These are phyloP conservation scores for Siderastrea siderea DNA, from an alignment of 92 coral and sea anemone species.

Conservation along the genomic window DNA sequence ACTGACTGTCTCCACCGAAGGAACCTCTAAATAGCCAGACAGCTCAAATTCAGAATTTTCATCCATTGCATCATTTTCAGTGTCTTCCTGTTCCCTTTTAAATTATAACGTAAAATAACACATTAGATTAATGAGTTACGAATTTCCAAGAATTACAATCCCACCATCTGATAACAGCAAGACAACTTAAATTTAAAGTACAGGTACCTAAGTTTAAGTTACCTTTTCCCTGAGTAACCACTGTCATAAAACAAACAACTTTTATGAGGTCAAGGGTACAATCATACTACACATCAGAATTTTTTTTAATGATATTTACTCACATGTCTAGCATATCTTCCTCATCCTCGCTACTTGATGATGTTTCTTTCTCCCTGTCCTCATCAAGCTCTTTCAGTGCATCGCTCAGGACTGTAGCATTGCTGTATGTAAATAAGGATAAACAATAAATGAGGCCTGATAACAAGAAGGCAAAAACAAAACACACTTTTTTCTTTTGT, in stretches of 20 bases:
- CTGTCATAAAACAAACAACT: too few relatives aligned
- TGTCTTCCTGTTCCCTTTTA: slow-evolving; percentile 18
- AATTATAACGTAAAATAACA: slow-evolving; percentile 6
- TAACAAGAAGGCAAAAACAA: too few relatives aligned
- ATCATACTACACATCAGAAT: neutral
- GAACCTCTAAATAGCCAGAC: slow-evolving; percentile 18
- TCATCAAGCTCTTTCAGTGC: slow-evolving; percentile 33
- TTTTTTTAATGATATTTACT: slow-evolving; percentile 1
- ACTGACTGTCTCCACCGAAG: neutral
- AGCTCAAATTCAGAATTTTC: slow-evolving; percentile 24
- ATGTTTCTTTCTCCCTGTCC: slow-evolving; percentile 9
- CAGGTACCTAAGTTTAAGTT: too few relatives aligned
- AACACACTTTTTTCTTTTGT: too few relatives aligned
- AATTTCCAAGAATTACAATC: too few relatives aligned
- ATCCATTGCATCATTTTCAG: slow-evolving; percentile 23
- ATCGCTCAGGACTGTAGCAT: slow-evolving; percentile 28
- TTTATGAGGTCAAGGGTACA: too few relatives aligned
- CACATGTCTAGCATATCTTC: neutral
- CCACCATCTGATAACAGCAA: too few relatives aligned
- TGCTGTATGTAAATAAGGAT: slow-evolving; percentile 5
- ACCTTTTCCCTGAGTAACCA: too few relatives aligned
- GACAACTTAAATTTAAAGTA: too few relatives aligned
- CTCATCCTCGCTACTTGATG: slow-evolving; percentile 20
- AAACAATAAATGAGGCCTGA: too few relatives aligned
- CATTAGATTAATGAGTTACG: too few relatives aligned